Base-by-base conservation (phyloP, 2,113 vertebrate species). In the Toxostoma redivivum region DNA sequence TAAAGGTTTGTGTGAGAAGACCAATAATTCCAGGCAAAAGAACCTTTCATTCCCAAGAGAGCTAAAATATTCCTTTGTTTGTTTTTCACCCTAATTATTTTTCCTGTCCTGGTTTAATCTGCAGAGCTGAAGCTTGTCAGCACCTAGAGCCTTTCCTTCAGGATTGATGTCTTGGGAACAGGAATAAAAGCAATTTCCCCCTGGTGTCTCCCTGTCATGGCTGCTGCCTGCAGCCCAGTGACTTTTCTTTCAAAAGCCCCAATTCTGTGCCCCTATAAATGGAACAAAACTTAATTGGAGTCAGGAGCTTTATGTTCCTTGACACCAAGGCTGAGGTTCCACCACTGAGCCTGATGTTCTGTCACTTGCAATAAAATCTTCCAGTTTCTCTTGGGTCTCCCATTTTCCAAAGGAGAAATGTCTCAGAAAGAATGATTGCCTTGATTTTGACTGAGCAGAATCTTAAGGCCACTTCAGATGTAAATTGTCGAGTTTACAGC, bases 51-150 rank as follows among this genome's bases (percentile, higher is more conserved):
- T 87, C 92, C 79, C 56, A 78, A 94, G 90, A 81, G 82, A 86
- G 80, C 73, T 81, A 61, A 94, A 93, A 95, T 71, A 90, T 80
- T 92, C 82, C 87, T 76, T 80, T 93, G 79, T 87, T 95, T 96
- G 53, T 93, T 94, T 91, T 89, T 82, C 15, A 15, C 51, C 70
- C 61, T 54, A 74, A 79, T 96, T 76, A 61, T 90, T 86, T 97
- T 91, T 93, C 77, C 84, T 87, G 85, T 83, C 84, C 64, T 80
- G 83, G n/a, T 90, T 73, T 86, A 77, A 89, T 89, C 73, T 56
- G 22, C 21, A 27, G 45, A 25, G 67, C 58, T 93, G 91, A 83
- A 88, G 38, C 64, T 94, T 83, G 88, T 93, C 94, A 92, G 40
- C 90, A 70, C 85, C 33, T 61, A 21, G 4, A 66, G 79, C 80